phyloP scores from a whole-genome alignment of 2,888 invertebrate species.

The Adineta ricciae region DNA sequence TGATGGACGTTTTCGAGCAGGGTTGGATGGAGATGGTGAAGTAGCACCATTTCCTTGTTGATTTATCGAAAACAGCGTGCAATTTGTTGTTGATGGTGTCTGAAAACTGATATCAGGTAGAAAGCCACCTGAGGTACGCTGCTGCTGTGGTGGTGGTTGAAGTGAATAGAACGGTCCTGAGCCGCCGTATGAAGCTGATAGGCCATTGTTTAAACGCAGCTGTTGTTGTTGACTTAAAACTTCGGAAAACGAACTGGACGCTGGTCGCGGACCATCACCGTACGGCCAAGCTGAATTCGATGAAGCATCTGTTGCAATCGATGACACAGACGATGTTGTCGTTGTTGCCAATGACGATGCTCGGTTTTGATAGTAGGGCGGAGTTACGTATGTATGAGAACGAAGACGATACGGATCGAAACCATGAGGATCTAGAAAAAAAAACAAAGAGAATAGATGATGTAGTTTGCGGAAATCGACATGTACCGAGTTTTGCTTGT shows the following conservation, averaged over 20 bases:
- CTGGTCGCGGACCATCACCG: not conserved
- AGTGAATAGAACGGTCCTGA: not conserved
- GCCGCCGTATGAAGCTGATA: not conserved
- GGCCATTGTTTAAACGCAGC: not conserved
- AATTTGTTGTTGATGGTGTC: not conserved
- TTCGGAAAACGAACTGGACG: slow-evolving; percentile 4
- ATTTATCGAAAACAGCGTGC: slow-evolving; percentile 2
- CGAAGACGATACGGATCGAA: not conserved
- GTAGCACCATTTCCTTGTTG: not conserved
- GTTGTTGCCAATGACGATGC: not conserved
- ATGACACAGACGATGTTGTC: not conserved
- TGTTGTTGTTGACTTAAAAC: not conserved
- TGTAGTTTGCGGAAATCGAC: not conserved
- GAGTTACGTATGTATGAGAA: not conserved
- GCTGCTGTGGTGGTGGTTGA: not conserved
- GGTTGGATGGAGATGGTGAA: not conserved
- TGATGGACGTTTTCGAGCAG: not conserved
- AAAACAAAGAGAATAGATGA: no score
- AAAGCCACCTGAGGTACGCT: not conserved
- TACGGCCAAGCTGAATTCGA: not conserved
- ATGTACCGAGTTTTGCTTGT: not conserved
- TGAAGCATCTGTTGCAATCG: not conserved
- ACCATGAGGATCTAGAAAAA: not conserved
- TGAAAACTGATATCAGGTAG: not conserved
- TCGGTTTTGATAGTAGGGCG: not conserved